These are phyloP conservation scores for Brachyalestes nurse DNA, from an alignment of 2,797 vertebrate genomes.

Conservation along the genomic window DNA sequence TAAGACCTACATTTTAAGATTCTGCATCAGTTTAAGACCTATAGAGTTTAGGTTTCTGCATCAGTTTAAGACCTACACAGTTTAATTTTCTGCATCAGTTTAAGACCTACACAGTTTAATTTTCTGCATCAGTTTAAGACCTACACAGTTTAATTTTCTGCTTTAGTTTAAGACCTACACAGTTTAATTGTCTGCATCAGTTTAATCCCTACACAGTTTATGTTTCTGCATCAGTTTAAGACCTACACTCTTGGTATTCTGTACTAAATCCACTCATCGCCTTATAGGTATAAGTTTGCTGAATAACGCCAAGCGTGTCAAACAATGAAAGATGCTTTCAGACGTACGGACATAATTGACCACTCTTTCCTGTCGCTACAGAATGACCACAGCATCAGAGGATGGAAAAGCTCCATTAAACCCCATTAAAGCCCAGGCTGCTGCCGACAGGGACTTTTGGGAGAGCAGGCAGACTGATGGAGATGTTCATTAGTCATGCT, in stretches of 20 bases:
- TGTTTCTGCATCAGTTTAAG: background rate
- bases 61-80: background rate
- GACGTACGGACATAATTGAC: slow-evolving; percentile 29
- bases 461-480: slow-evolving; percentile 49
- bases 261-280: background rate
- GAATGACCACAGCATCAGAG: slow-evolving; percentile 40
- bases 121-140: background rate
- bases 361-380: slow-evolving; percentile 32
- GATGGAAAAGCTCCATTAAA: slow-evolving; percentile 46
- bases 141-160: no score
- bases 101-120: no score
- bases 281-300: background rate
- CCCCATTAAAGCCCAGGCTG: slow-evolving; percentile 50
- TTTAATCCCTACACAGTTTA: background rate
- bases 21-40: no score
- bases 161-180: no score
- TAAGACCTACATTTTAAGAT: background rate
- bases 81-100: background rate
- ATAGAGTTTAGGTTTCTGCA: no score
- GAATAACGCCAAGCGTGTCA: slow-evolving; percentile 30
- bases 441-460: slow-evolving; percentile 33
- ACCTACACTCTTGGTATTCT: background rate
- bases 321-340: slow-evolving; percentile 35
- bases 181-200: background rate
- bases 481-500: slow-evolving; percentile 57